A percentile compares a stretch with the other conserved stretches of the same genome.
These are phyloP conservation scores for Cacoxenus indagator DNA, from an alignment of 2,888 invertebrate genomes.

Conservation along the genomic window DNA sequence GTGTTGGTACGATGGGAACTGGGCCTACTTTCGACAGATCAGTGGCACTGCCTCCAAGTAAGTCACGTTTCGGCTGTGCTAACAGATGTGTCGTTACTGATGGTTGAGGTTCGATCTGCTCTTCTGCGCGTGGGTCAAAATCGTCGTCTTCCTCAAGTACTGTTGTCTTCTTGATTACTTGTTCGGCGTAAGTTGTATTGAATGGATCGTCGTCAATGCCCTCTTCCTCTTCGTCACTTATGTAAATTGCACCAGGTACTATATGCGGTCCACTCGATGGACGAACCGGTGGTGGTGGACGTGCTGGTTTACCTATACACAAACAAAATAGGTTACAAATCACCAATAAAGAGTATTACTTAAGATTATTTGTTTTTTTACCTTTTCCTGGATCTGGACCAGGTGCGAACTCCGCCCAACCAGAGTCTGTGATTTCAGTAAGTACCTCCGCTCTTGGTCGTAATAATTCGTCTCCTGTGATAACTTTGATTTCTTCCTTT, in stretches of 20 bases:
- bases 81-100: conserved; percentile 40
- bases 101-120: conserved; percentile 63
- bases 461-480: conserved; percentile 58
- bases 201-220: conserved; percentile 79
- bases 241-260: conserved; percentile 58
- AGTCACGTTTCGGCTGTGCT: conserved; percentile 72
- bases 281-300: conserved; percentile 69
- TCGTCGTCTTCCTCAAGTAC: conserved; percentile 69
- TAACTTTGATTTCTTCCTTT: conserved; percentile 71
- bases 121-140: conserved; percentile 78
- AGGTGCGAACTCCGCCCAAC: conserved; percentile 79
- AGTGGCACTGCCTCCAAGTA: conserved; percentile 82
- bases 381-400: conserved; percentile 43
- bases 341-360: background rate
- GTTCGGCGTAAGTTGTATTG: conserved; percentile 86
- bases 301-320: conserved; percentile 62
- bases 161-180: conserved; percentile 75
- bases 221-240: conserved; percentile 74
- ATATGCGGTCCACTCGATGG: conserved; percentile 65
- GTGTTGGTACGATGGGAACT: conserved; percentile 77
- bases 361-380: conserved; percentile 7
- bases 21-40: conserved; percentile 80
- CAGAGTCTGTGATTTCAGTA: conserved; percentile 71
- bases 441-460: conserved; percentile 72
- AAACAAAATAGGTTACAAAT: background rate